Evolutionary conservation across 2,888 invertebrate species (phyloP).

Genomic region (Stenichneumon culpator): DNA sequence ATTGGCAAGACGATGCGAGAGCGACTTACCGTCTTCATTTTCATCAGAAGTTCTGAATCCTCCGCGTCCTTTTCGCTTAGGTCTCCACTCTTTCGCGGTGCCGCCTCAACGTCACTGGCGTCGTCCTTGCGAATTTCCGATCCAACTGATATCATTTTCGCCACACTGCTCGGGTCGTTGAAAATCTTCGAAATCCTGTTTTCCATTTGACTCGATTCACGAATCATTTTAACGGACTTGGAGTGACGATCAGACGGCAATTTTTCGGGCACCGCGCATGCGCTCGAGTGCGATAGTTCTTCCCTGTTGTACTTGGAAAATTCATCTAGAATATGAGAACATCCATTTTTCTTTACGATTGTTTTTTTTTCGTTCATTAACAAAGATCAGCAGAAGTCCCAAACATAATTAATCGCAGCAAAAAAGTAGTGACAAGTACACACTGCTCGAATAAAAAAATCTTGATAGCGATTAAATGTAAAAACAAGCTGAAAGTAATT

Average conservation of each 20-base stretch:
- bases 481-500: too few species aligned
- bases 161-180: conserved; percentile 67
- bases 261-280: conserved; percentile 26
- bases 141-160: conserved; percentile 53
- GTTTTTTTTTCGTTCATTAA: not conserved
- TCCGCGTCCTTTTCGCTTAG: conserved; percentile 67
- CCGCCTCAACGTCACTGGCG: conserved; percentile 78
- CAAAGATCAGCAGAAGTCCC: too few species aligned
- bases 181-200: conserved; percentile 44
- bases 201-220: conserved; percentile 64
- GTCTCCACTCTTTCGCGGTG: conserved; percentile 73
- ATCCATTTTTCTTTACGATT: not conserved
- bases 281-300: conserved; percentile 63
- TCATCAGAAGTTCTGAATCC: conserved; percentile 82
- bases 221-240: conserved; percentile 67
- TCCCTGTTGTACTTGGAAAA: conserved; percentile 52
- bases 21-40: conserved; percentile 86
- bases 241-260: conserved; percentile 58
- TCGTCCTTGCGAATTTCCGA: conserved; percentile 72
- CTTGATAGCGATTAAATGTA: too few species aligned
- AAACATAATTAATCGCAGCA: not conserved
- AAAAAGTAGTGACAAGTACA: not conserved
- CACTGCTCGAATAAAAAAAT: too few species aligned
- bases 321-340: conserved; percentile 41
- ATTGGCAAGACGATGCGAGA: conserved; percentile 71